phyloP scores from a whole-genome alignment of 1,140 invertebrate genomes.

The Oncopodura yosiiana region DNA sequence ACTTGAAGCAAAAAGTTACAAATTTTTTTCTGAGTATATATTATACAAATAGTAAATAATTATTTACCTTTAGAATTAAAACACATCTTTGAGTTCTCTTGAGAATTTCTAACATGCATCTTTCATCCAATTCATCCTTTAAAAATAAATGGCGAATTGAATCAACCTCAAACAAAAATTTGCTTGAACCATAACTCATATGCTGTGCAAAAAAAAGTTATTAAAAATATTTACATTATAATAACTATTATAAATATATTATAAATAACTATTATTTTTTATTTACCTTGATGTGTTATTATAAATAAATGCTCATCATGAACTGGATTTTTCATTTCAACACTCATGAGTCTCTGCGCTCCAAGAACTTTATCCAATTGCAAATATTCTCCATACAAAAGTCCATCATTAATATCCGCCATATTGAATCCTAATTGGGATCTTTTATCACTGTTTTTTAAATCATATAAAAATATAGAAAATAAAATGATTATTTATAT shows the following conservation, averaged over 20 bases:
- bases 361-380: slow-evolving; percentile 79
- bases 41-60: not conserved
- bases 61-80: slow-evolving; percentile 78
- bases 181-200: slow-evolving; percentile 99
- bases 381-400: slow-evolving; percentile 77
- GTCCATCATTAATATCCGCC: slow-evolving; percentile 42
- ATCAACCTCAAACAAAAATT: slow-evolving; percentile 92
- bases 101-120: slow-evolving; percentile 82
- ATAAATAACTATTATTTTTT: not conserved
- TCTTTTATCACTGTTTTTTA: slow-evolving; percentile 15
- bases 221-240: not conserved
- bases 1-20: slow-evolving; percentile 45
- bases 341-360: slow-evolving; percentile 74
- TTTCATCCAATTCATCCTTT: slow-evolving; percentile 69
- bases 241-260: not conserved
- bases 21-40: not conserved
- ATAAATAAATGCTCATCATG: slow-evolving; percentile 98
- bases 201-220: slow-evolving; percentile 50
- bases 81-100: slow-evolving; percentile 85
- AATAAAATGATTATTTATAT: not conserved
- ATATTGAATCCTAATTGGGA: slow-evolving; percentile 31
- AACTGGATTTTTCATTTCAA: slow-evolving; percentile 56
- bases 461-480: too few species aligned
- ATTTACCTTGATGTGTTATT: slow-evolving; percentile 87
- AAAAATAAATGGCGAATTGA: slow-evolving; percentile 76